Base-by-base conservation (phyloP, 2,888 invertebrate species). In the Automeris io region DNA sequence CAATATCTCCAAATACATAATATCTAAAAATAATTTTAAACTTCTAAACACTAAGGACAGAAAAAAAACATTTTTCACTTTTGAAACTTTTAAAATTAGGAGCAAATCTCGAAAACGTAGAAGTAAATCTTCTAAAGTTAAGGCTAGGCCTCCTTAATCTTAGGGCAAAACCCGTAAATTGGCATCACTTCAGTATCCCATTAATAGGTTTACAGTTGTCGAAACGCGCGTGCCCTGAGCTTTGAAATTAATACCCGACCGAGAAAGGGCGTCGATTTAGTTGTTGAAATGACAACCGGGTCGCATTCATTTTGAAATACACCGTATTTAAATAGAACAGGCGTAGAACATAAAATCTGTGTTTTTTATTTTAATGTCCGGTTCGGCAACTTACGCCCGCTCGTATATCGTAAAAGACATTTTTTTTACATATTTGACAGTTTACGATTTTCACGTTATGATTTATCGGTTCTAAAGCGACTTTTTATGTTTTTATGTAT, bases 401-500 rank as follows among this genome's bases (percentile, higher is more conserved):
- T 40, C 35, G 35, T 48, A 42, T 53, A 46, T 52, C 42, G 48
- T 45, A 37, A 18, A 26, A 31, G 37, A 31, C 54, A 52, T 57
- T 57, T 45, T 43, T 49, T 51, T 41, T 42, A 48, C 42, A 35
- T 36, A 47, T 54, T 46, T 54, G 55, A 59, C 59, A 51, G 45
- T 42, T 54, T 46, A 59, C 43, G 52, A 38, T 41, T 39, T 40
- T 41, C 49, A 45, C 49, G 48, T 35, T 54, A 56, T 58, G 54
- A 64, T 59, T 57, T 54, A 58, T 48, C 53, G 55, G 43, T 49
- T 51, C 53, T 54, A 53, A 54, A 60, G 47, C 43, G 64, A 55
- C 56, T 76, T 67, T 81, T 80, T 79, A 79, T 80, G 79, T 79
- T 81, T 76, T 68, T 78, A 68, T 61, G 73, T 70, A 64, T 65